phyloP scores from a whole-genome alignment of 2,797 vertebrate species.

The Sebastes kiyomatsui region DNA sequence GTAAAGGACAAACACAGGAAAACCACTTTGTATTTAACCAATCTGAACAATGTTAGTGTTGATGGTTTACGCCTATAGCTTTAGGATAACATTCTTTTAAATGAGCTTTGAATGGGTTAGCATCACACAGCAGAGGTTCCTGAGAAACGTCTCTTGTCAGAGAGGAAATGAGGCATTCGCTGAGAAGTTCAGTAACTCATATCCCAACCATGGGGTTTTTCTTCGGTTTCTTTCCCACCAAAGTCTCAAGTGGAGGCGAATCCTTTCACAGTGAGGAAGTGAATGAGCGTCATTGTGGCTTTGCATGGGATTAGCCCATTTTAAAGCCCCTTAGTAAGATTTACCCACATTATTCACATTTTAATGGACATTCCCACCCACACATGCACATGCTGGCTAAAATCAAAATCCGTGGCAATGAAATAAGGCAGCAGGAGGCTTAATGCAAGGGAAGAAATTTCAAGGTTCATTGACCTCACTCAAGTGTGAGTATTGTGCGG shows the following conservation, averaged over 20 bases:
- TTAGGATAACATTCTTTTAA: not conserved
- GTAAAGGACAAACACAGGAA: conserved; percentile 1
- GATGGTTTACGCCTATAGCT: conserved; percentile 9
- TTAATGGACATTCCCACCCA: conserved; percentile 69
- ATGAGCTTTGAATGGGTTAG: conserved; percentile 18
- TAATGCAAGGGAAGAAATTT: conserved; percentile 37
- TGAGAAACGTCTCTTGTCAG: conserved; percentile 16
- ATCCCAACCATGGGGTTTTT: conserved; percentile 37
- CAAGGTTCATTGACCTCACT: conserved; percentile 46
- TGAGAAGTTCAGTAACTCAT: conserved; percentile 45
- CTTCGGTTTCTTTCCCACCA: conserved; percentile 61
- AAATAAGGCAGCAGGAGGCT: conserved; percentile 44
- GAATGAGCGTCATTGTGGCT: conserved; percentile 76
- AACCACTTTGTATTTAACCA: not conserved
- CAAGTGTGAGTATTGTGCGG: conserved; percentile 12
- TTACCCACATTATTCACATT: conserved; percentile 78
- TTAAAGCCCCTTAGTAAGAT: conserved; percentile 79
- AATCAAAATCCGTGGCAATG: conserved; percentile 57
- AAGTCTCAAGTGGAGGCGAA: conserved; percentile 61
- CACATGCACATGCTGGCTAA: conserved; percentile 39
- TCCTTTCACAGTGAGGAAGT: conserved; percentile 66
- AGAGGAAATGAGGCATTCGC: conserved; percentile 48
- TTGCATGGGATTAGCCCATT: conserved; percentile 77
- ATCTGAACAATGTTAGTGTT: not conserved
- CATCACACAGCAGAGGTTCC: not conserved